phyloP scores from a whole-genome alignment of 2,888 invertebrate species.

The Saturnia pavonia region DNA sequence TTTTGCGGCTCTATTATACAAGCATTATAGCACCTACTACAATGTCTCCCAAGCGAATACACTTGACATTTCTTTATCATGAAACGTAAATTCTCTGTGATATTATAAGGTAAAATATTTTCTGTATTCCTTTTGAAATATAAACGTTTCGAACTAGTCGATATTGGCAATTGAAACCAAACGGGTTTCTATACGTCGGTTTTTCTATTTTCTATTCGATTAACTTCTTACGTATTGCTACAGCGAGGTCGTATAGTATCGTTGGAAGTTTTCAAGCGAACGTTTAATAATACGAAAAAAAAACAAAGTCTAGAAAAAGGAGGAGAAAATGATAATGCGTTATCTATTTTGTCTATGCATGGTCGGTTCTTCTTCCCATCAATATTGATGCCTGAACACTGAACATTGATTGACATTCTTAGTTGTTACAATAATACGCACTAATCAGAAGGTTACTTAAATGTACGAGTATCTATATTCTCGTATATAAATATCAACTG shows the following conservation, averaged over 20 bases:
- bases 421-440: not conserved
- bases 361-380: not conserved
- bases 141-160: slow-evolving; percentile 12
- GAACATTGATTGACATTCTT: not conserved
- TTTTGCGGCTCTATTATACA: not conserved
- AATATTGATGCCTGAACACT: too few relatives aligned
- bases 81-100: slow-evolving; percentile 12
- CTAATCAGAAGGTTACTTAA: not conserved
- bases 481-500: not conserved
- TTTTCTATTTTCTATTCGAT: slow-evolving; percentile 17
- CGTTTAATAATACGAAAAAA: too few relatives aligned
- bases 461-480: too few relatives aligned
- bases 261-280: not conserved
- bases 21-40: not conserved
- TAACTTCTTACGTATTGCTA: slow-evolving; percentile 1
- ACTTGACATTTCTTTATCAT: not conserved
- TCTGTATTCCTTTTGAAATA: slow-evolving; percentile 3
- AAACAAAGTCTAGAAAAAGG: too few relatives aligned
- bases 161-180: slow-evolving; percentile 11
- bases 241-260: not conserved
- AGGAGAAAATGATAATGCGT: too few relatives aligned
- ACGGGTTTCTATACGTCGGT: slow-evolving; percentile 1
- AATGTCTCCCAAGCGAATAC: not conserved
- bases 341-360: too few relatives aligned
- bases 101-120: slow-evolving; percentile 9